phyloP scores from a whole-genome alignment of 2,797 vertebrate species.

The Lagodon rhomboides region DNA sequence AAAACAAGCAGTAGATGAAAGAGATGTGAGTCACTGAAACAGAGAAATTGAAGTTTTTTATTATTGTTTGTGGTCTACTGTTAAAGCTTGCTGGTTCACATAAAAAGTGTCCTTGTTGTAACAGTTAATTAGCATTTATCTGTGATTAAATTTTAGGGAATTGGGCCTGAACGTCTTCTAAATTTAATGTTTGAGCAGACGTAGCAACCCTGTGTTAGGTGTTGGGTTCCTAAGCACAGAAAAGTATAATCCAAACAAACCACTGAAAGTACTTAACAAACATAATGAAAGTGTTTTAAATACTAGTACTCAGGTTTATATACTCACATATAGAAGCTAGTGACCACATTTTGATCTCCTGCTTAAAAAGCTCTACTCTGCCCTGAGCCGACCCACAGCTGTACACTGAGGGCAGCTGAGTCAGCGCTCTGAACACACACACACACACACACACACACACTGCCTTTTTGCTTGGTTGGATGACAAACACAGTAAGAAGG shows the following conservation, averaged over 20 bases:
- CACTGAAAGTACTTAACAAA: background rate
- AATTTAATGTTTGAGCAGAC: no score
- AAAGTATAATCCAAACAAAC: background rate
- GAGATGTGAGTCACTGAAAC: no score
- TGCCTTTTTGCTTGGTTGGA: background rate
- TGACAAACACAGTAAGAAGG: slow-evolving; percentile 23
- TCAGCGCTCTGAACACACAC: slow-evolving; percentile 15
- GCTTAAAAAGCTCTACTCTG: slow-evolving; percentile 19
- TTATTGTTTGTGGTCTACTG: no score
- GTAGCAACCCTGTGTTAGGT: no score
- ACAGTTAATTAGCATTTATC: no score
- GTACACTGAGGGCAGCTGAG: slow-evolving; percentile 16
- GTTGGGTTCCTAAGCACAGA: background rate
- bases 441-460: background rate
- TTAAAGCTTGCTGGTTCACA: no score
- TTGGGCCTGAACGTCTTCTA: no score
- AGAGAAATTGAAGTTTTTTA: no score
- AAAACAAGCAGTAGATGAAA: no score
- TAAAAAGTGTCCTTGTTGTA: no score
- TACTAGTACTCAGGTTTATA: background rate
- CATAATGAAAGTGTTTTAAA: background rate
- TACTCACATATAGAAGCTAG: background rate
- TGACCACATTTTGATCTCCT: slow-evolving; percentile 3
- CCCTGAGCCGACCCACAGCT: background rate
- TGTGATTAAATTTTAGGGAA: no score